Percentiles rank a stretch among this genome's conserved stretches.
These are phyloP conservation scores for Onychomys torridus DNA, from an alignment of 2,797 vertebrate genomes.

Conservation along the genomic window DNA sequence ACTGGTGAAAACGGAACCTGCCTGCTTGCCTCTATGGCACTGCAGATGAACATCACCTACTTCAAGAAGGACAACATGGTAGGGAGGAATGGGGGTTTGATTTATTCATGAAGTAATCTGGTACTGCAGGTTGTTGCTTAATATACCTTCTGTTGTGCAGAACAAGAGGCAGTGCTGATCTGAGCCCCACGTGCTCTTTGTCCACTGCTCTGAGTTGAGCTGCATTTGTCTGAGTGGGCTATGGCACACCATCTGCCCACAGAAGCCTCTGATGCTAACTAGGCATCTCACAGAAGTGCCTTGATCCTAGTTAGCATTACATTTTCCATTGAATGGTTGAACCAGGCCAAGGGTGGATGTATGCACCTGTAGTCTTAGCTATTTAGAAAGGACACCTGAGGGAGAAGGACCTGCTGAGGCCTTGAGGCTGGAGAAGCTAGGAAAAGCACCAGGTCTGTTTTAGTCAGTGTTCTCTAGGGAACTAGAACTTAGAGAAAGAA, in stretches of 20 bases:
- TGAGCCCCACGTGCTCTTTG: neutral
- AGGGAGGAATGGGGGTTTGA: neutral
- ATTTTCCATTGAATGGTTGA: neutral
- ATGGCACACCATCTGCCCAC: neutral
- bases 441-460: neutral
- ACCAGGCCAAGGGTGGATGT: neutral
- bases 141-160: neutral
- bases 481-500: neutral
- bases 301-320: too few species aligned
- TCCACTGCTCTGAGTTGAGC: neutral
- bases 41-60: constrained; percentile 95
- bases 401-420: neutral
- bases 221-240: neutral
- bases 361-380: neutral
- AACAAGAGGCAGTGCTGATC: neutral
- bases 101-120: neutral
- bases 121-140: neutral
- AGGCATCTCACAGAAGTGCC: neutral
- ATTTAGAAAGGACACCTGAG: neutral
- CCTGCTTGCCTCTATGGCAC: constrained; percentile 91
- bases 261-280: neutral
- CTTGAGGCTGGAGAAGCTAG: neutral
- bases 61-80: constrained; percentile 83
- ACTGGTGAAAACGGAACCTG: constrained; percentile 87
- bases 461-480: neutral